Evolutionary conservation across 2,797 vertebrate species (phyloP).

Genomic region (Eurystomus glaucurus): DNA sequence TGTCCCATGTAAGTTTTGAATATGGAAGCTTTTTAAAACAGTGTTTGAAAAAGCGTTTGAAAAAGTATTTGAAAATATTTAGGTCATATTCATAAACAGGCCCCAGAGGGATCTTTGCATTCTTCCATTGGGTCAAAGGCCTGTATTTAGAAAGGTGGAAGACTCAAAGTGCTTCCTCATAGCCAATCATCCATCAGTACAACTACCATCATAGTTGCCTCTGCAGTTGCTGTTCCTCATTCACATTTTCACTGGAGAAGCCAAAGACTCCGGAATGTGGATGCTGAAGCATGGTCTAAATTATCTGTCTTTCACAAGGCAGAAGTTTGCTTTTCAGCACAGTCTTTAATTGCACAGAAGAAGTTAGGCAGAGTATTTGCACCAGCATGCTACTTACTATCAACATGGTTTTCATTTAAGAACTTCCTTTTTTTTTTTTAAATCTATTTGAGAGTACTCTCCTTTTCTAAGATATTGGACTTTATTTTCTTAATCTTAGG

Average conservation of each 20-base stretch:
- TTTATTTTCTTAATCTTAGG: constrained; percentile 6
- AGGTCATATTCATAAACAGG: not conserved
- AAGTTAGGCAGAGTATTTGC: constrained; percentile 38
- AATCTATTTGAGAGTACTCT: not conserved
- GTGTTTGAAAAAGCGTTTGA: not conserved
- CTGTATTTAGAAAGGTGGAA: not conserved
- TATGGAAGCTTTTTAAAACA: not conserved
- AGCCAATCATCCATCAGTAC: not conserved
- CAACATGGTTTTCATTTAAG: constrained; percentile 45
- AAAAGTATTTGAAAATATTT: not conserved
- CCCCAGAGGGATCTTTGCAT: not conserved
- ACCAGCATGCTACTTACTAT: constrained; percentile 50
- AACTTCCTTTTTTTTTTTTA: not conserved
- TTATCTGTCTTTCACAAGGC: constrained; percentile 58
- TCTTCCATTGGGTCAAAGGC: not conserved
- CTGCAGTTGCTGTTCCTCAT: not conserved
- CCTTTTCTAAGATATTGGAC: not conserved
- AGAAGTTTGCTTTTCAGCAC: constrained; percentile 66
- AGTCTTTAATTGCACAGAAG: constrained; percentile 43
- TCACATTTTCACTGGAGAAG: constrained; percentile 10
- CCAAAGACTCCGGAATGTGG: not conserved
- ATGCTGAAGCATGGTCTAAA: constrained; percentile 55
- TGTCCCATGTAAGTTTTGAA: not conserved
- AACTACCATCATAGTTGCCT: not conserved
- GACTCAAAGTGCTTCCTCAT: not conserved